A percentile compares a stretch with the other conserved stretches of the same genome.
phyloP scores from a whole-genome alignment of 2,888 invertebrate genomes.

The Heliconius cydno region DNA sequence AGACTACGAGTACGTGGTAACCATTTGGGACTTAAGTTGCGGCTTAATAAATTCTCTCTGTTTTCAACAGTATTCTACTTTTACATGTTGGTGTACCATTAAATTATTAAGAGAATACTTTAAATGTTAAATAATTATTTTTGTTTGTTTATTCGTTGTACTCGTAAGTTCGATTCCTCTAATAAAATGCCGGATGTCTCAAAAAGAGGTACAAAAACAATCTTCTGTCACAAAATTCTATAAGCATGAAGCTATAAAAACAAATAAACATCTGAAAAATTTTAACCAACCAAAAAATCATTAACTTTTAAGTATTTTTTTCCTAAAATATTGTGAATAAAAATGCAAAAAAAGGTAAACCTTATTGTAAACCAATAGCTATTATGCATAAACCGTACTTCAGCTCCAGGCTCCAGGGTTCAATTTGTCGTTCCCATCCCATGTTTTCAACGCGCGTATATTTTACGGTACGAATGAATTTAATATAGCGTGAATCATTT shows the following conservation, averaged over 20 bases:
- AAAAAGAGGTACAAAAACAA: no score
- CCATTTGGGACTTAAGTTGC: conserved; percentile 16
- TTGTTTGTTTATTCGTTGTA: not conserved
- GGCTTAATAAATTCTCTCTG: conserved; percentile 17
- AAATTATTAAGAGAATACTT: not conserved
- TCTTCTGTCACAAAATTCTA: no score
- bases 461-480: conserved; percentile 52
- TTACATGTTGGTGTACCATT: not conserved
- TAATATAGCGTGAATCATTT: conserved; percentile 57
- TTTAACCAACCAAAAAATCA: no score
- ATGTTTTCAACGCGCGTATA: conserved; percentile 26
- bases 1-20: conserved; percentile 5
- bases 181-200: no score
- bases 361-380: not conserved
- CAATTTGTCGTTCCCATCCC: conserved; percentile 25
- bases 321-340: not conserved
- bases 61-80: conserved; percentile 7
- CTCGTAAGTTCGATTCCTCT: not conserved
- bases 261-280: no score
- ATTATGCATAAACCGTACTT: conserved; percentile 1
- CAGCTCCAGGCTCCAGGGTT: conserved; percentile 19
- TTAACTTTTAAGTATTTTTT: no score
- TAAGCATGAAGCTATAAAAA: no score
- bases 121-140: not conserved
- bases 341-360: not conserved